A percentile compares a stretch with the other conserved stretches of the same genome.
These are phyloP conservation scores for Crenuchus spilurus DNA, from an alignment of 2,797 vertebrate species.

Conservation along the genomic window DNA sequence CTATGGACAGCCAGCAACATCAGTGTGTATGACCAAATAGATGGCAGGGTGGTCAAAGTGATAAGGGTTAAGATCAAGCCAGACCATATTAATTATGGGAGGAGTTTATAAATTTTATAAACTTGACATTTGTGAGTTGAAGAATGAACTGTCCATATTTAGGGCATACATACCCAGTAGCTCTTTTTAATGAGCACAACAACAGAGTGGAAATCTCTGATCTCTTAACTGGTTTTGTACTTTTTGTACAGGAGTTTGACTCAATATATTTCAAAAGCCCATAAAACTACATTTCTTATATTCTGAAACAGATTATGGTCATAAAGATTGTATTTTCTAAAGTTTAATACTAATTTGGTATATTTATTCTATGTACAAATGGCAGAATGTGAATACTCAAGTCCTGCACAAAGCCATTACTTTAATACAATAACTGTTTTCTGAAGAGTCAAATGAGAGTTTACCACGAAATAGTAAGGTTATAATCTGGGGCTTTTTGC, in stretches of 20 bases:
- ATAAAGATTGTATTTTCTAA: neutral
- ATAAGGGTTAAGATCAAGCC: neutral
- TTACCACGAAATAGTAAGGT: neutral
- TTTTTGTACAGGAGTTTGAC: neutral
- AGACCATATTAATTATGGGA: neutral
- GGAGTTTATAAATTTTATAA: too few species aligned
- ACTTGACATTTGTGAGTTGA: neutral
- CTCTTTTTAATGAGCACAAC: conserved; percentile 12
- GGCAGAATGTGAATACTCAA: neutral
- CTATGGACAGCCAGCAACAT: neutral
- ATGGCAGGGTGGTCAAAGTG: neutral
- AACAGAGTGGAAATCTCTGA: neutral
- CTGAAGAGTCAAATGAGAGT: neutral
- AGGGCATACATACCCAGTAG: neutral
- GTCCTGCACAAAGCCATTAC: neutral
- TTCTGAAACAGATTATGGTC: neutral
- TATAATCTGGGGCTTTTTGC: conserved; percentile 1
- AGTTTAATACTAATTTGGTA: neutral
- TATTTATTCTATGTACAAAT: neutral
- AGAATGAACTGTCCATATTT: neutral
- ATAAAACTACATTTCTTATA: neutral
- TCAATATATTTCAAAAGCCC: too few species aligned
- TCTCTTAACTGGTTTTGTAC: neutral
- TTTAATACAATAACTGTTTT: neutral
- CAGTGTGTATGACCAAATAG: neutral